A percentile compares a stretch with the other conserved stretches of the same genome.
phyloP scores from a whole-genome alignment of 35 echinoderm and acorn worm genomes.

The Lytechinus pictus region DNA sequence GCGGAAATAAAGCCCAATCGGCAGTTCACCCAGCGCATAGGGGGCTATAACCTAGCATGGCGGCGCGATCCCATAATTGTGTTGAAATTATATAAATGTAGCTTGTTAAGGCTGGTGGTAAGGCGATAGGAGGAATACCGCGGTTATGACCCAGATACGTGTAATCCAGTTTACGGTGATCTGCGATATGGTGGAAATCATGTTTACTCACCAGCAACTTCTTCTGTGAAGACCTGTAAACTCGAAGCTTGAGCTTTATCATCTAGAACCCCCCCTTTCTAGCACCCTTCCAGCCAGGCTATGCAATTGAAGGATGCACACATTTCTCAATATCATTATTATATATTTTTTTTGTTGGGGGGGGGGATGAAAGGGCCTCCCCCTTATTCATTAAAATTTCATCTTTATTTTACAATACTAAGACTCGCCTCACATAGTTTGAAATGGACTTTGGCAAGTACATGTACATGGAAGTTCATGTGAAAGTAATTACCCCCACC shows the following conservation, averaged over 20 bases:
- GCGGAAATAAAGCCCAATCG: not conserved
- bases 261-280: not conserved
- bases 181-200: conserved; percentile 35
- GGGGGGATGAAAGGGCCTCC: too few relatives aligned
- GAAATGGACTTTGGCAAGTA: too few relatives aligned
- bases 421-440: too few relatives aligned
- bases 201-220: not conserved
- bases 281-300: not conserved
- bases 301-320: not conserved
- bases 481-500: too few relatives aligned
- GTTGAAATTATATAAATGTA: conserved; percentile 57
- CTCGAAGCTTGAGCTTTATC: not conserved
- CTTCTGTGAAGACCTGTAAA: not conserved
- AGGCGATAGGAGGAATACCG: conserved; percentile 24
- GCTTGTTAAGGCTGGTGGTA: conserved; percentile 49
- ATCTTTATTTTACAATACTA: too few relatives aligned
- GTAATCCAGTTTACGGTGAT: conserved; percentile 41
- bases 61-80: conserved; percentile 50
- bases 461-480: too few relatives aligned
- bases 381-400: too few relatives aligned
- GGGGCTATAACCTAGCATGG: not conserved
- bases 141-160: conserved; percentile 28
- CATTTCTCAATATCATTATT: not conserved
- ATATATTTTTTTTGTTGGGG: too few relatives aligned
- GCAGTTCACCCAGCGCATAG: not conserved